Conservation (phyloP, 37 sponge, comb jelly and placozoan genomes). For the Cladorhizidae sp. region DNA sequence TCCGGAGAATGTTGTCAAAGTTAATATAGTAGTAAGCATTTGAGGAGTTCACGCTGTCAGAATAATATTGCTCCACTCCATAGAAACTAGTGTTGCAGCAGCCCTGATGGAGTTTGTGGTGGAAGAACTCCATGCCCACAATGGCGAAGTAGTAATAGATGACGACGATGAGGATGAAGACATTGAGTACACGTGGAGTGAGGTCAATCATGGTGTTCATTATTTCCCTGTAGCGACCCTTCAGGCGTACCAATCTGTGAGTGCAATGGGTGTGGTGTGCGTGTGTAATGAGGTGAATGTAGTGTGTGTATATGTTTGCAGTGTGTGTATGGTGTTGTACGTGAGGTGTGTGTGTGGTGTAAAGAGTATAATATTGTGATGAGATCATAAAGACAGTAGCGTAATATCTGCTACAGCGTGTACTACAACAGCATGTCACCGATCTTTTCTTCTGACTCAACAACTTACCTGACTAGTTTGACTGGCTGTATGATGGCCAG, state of each 20-base stretch:
- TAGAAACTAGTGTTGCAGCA: conserved; percentile 60
- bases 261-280: no score
- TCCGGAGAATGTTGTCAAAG: conserved; percentile 72
- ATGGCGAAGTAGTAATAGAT: conserved; percentile 83
- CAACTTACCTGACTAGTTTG: conserved; percentile 38
- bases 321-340: no score
- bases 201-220: conserved; percentile 71
- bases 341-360: no score
- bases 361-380: no score
- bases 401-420: not conserved
- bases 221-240: conserved; percentile 76
- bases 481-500: conserved; percentile 29
- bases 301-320: no score
- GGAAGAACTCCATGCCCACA: conserved; percentile 80
- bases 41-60: conserved; percentile 1
- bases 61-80: conserved; percentile 38
- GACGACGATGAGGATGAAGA: conserved; percentile 23
- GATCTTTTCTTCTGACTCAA: no score
- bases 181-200: conserved; percentile 57
- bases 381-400: not conserved
- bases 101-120: conserved; percentile 20
- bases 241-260: conserved; percentile 64
- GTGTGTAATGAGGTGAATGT: no score
- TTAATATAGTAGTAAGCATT: conserved; percentile 69
- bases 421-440: not conserved